These are phyloP conservation scores for Platichthys flesus DNA, from an alignment of 2,113 vertebrate genomes.

Conservation along the genomic window DNA sequence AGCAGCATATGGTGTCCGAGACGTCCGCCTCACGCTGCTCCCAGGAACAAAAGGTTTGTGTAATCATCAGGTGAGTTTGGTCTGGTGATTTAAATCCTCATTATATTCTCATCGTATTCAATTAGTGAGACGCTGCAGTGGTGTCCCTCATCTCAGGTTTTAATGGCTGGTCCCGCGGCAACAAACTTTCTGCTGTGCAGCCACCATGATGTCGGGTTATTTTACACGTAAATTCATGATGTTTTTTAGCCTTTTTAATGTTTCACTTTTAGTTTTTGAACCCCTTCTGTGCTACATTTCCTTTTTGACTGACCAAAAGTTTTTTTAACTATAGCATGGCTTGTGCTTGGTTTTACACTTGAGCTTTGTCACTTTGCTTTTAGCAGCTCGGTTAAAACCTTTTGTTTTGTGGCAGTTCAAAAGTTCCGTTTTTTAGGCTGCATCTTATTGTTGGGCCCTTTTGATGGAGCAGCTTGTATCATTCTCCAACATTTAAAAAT, in stretches of 20 bases:
- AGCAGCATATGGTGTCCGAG: conserved; percentile 74
- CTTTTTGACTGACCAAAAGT: too few relatives aligned
- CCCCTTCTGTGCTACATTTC: not conserved
- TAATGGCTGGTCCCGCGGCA: not conserved
- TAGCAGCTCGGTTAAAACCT: not conserved
- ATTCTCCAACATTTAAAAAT: conserved; percentile 38
- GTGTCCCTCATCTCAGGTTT: conserved; percentile 26
- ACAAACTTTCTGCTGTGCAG: not conserved
- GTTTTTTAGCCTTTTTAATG: not conserved
- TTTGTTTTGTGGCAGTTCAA: conserved; percentile 17
- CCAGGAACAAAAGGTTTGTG: conserved; percentile 59
- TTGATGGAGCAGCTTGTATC: conserved; percentile 25
- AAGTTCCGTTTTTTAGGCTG: conserved; percentile 5
- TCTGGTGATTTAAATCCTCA: conserved; percentile 59
- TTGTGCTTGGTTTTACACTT: not conserved
- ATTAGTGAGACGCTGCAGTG: conserved; percentile 55
- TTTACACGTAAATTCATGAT: not conserved
- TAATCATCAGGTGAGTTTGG: conserved; percentile 71
- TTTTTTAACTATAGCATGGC: not conserved
- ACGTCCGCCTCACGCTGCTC: conserved; percentile 41
- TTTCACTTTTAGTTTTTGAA: not conserved
- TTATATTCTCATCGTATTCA: conserved; percentile 64
- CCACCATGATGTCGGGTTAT: not conserved
- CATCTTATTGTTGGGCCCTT: conserved; percentile 39
- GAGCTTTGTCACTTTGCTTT: not conserved